Evolutionary conservation across 2,113 vertebrate species (phyloP).

Genomic region (Peucedramus taeniatus): DNA sequence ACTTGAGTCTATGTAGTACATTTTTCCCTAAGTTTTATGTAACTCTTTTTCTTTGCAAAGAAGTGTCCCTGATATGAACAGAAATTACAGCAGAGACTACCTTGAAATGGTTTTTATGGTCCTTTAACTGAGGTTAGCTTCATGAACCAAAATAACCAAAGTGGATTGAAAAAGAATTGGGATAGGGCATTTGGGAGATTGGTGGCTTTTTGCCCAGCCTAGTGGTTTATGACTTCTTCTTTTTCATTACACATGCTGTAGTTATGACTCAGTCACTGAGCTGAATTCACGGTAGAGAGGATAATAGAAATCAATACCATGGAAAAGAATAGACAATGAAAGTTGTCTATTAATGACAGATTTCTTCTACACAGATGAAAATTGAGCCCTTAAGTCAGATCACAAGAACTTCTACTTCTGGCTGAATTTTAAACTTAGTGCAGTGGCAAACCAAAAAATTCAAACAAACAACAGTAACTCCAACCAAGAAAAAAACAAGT

Average conservation of each 20-base stretch:
- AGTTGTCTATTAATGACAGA: background rate
- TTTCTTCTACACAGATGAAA: background rate
- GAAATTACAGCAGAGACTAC: background rate
- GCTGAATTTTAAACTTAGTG: background rate
- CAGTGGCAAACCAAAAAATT: background rate
- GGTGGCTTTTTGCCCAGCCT: background rate
- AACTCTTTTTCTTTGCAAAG: background rate
- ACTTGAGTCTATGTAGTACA: background rate
- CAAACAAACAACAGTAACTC: background rate
- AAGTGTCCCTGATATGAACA: background rate
- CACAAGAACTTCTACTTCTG: background rate
- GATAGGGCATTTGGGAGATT: background rate
- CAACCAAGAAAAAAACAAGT: background rate
- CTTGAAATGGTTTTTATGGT: background rate
- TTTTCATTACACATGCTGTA: background rate
- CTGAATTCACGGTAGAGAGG: background rate
- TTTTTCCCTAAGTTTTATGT: background rate
- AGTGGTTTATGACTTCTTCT: conserved; percentile 3
- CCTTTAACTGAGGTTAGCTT: background rate
- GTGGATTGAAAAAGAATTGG: background rate
- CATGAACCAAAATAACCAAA: background rate
- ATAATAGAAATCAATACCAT: conserved; percentile 2
- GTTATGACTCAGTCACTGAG: background rate
- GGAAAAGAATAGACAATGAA: background rate
- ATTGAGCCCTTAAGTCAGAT: background rate